phyloP scores from a whole-genome alignment of 2,797 vertebrate species.

The Spinibarbus caldwelli region DNA sequence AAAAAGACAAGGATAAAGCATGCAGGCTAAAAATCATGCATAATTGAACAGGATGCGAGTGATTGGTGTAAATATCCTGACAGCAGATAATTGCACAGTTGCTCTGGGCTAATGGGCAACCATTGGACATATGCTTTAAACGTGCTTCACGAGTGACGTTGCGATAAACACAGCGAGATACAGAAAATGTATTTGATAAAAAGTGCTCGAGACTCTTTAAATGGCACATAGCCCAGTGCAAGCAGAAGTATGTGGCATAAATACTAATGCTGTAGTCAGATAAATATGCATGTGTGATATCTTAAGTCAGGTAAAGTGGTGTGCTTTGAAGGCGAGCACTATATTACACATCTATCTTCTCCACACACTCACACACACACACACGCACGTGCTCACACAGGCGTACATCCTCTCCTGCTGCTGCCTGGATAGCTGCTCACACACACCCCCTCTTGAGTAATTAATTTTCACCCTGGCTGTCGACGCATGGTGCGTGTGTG shows the following conservation, averaged over 20 bases:
- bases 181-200: slow-evolving; percentile 14
- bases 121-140: slow-evolving; percentile 55
- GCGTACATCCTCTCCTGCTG: slow-evolving; percentile 28
- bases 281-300: slow-evolving; percentile 10
- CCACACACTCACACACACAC: slow-evolving; percentile 2
- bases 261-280: neutral
- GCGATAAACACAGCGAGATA: slow-evolving; percentile 16
- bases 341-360: slow-evolving; percentile 11
- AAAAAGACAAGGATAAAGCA: slow-evolving; percentile 23
- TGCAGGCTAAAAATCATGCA: slow-evolving; percentile 51
- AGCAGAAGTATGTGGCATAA: neutral
- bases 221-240: neutral
- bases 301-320: slow-evolving; percentile 16
- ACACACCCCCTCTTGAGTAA: slow-evolving; percentile 70
- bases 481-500: slow-evolving; percentile 58
- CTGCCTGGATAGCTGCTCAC: slow-evolving; percentile 41
- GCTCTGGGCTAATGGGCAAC: slow-evolving; percentile 57
- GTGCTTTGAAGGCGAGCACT: slow-evolving; percentile 11
- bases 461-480: slow-evolving; percentile 79
- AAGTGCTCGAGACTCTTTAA: neutral
- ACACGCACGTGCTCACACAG: slow-evolving; percentile 27
- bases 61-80: slow-evolving; percentile 64
- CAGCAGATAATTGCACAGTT: slow-evolving; percentile 64
- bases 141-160: slow-evolving; percentile 25
- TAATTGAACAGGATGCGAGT: slow-evolving; percentile 63